Conservation (phyloP, 1,140 invertebrate genomes). For the Eupristina koningsbergeri region DNA sequence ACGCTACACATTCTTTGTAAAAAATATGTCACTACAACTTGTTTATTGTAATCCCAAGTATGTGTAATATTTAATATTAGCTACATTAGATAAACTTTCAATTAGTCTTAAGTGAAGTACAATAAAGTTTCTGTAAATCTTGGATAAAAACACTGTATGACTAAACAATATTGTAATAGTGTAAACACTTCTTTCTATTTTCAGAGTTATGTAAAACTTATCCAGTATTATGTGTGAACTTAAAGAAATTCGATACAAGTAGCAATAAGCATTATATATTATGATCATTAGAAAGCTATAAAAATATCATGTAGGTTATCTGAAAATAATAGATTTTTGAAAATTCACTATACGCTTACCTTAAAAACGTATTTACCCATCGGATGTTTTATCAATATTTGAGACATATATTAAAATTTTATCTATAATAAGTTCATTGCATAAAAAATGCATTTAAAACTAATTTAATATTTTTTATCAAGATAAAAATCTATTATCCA, state of each 20-base stretch:
- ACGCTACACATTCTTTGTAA: conserved; percentile 20
- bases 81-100: conserved; percentile 15
- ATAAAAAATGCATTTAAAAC: conserved; percentile 40
- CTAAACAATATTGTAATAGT: not conserved
- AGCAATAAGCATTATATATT: conserved; percentile 34
- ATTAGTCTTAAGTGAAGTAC: conserved; percentile 24
- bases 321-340: conserved; percentile 12
- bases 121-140: conserved; percentile 35
- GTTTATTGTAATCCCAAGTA: conserved; percentile 10
- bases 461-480: conserved; percentile 39
- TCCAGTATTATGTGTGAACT: conserved; percentile 29
- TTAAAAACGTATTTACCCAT: conserved; percentile 34
- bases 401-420: conserved; percentile 38
- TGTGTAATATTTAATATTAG: conserved; percentile 22
- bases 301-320: conserved; percentile 34
- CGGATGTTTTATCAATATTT: conserved; percentile 26
- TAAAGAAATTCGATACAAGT: conserved; percentile 6
- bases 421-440: conserved; percentile 36
- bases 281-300: conserved; percentile 42
- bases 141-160: not conserved
- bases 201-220: conserved; percentile 28
- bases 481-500: conserved; percentile 40
- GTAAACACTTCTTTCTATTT: conserved; percentile 27
- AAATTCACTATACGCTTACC: conserved; percentile 37
- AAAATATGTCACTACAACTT: conserved; percentile 16